Base-by-base conservation (phyloP, 2,888 invertebrate species). In the Mylabris sibirica region DNA sequence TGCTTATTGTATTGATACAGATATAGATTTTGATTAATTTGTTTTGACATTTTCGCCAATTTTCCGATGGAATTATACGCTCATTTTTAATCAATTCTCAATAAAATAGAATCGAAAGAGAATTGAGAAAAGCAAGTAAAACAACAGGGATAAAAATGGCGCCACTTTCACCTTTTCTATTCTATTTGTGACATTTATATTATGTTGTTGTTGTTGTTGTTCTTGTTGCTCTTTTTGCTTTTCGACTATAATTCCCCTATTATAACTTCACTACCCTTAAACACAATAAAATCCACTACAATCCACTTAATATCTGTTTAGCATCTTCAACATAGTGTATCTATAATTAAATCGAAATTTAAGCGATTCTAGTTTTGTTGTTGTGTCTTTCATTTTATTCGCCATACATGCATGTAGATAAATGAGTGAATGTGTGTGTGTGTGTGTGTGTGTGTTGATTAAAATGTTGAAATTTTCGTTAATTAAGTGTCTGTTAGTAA, bases 151-250 rank as follows among this genome's bases (percentile, higher is more conserved):
- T 49, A 57, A 57, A 57, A 24, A 57, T 57, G 24, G 57, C 57
- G 57, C 26, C 57, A 57, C 26, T 76, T 49, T 77, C 76, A 79
- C 79, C 79, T 79, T 79, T 79, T 76, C 78, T 76, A 75, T 72
- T 71, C 76, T 67, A 30, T 30, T 73, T 75, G 70, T 78, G 79
- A 79, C 80, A 80, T 80, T 80, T 80, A 77, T 75, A 77, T 77
- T 78, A 77, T 76, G 75, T 77, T n/a, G n/a, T n/a, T n/a, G n/a
- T n/a, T n/a, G n/a, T n/a, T n/a, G n/a, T n/a, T n/a, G n/a, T n/a
- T n/a, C n/a, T n/a, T 74, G 77, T 77, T 79, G 78, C 76, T 77
- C 77, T 80, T 81, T 81, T 78, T 75, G 75, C 76, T 78, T 77
- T 77, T 73, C 65, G 4, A 57, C 53, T 57, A 57, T 24, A 11